Percentiles rank a stretch among this genome's conserved stretches.
Conservation (phyloP, 30 jellyfish, hydroid and myxozoan species). For the Chrysaora quinquecirrha region DNA sequence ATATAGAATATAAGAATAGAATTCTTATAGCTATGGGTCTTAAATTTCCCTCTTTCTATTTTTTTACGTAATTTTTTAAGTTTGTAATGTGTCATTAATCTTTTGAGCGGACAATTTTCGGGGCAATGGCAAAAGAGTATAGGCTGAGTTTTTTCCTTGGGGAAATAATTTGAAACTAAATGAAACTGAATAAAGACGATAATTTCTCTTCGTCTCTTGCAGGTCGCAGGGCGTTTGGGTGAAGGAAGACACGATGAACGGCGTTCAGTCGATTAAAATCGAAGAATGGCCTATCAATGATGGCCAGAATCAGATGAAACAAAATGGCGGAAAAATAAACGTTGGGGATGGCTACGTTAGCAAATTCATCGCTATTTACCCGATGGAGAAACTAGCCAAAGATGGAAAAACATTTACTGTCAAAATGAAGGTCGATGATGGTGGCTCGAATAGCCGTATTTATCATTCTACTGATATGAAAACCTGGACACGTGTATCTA, state of each 20-base stretch:
- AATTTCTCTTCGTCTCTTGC: no score
- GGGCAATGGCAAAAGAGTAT: no score
- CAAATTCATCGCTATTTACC: slow-evolving; percentile 73
- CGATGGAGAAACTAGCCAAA: slow-evolving; percentile 54
- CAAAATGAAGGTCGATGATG: slow-evolving; percentile 72
- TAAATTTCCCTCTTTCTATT: no score
- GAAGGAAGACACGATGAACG: slow-evolving; percentile 47
- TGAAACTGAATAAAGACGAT: no score
- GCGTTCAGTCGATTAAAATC: slow-evolving; percentile 20
- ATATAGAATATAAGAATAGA: no score
- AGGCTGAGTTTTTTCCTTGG: no score
- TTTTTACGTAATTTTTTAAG: no score
- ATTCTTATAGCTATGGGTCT: no score
- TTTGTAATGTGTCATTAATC: no score
- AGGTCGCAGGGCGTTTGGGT: slow-evolving; percentile 74
- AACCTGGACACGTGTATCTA: slow-evolving; percentile 70
- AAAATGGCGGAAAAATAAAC: slow-evolving; percentile 38
- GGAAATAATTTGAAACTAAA: no score
- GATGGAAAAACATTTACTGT: slow-evolving; percentile 69
- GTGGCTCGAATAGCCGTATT: slow-evolving; percentile 31
- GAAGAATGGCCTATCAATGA: slow-evolving; percentile 57
- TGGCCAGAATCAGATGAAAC: slow-evolving; percentile 18
- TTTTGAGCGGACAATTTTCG: no score
- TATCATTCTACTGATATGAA: slow-evolving; percentile 78
- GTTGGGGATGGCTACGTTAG: slow-evolving; percentile 80